Evolutionary conservation across 23 tunicate genomes (phyloP).

Genomic region (Oikopleura dioica): DNA sequence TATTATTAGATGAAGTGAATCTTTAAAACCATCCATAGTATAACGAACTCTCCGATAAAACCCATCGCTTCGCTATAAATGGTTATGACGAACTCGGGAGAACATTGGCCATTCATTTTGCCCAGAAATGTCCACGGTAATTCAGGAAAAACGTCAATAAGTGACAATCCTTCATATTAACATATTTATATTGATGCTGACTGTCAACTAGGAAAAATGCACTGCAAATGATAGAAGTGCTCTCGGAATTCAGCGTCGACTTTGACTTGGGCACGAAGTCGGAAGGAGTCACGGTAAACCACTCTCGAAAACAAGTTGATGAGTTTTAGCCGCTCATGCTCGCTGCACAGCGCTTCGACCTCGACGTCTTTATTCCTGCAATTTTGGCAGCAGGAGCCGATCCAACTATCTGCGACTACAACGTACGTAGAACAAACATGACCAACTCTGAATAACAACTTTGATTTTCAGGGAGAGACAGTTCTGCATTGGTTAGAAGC

Average conservation of each 20-base stretch:
- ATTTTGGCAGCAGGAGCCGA: not conserved
- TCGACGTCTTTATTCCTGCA: not conserved
- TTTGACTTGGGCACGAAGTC: constrained; percentile 6
- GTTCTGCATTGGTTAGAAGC: constrained; percentile 1
- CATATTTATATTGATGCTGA: not conserved
- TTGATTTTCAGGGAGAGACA: not conserved
- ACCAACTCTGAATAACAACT: too few species aligned
- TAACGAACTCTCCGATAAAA: too few species aligned
- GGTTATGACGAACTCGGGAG: not conserved
- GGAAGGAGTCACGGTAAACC: constrained; percentile 11
- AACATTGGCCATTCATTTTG: constrained; percentile 7
- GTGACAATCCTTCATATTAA: not conserved
- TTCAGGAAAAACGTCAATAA: too few species aligned
- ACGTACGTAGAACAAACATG: constrained; percentile 5
- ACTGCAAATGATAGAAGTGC: not conserved
- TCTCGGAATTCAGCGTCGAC: not conserved
- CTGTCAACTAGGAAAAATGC: not conserved
- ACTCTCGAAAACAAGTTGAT: too few species aligned
- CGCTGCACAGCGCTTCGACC: not conserved
- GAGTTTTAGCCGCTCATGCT: constrained; percentile 1
- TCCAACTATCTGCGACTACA: not conserved
- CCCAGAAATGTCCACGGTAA: constrained; percentile 3
- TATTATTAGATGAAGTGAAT: too few species aligned
- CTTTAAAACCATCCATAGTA: too few species aligned
- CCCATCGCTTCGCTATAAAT: not conserved